Percentiles rank a stretch among this genome's conserved stretches.
These are phyloP conservation scores for Chirona hameri DNA, from an alignment of 2,888 invertebrate species.

Conservation along the genomic window DNA sequence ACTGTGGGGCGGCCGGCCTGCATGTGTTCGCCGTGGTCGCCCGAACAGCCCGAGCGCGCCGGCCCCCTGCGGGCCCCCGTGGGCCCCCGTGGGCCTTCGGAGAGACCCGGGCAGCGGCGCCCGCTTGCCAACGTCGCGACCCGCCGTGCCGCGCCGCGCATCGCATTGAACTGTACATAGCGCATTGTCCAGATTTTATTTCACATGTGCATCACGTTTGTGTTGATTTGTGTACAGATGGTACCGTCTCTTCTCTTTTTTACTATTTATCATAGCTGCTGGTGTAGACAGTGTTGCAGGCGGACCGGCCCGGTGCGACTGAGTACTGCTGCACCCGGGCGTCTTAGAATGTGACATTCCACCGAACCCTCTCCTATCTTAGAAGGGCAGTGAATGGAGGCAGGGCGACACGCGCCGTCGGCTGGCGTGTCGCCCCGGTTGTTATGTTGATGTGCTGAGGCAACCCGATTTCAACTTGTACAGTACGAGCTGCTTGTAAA, in stretches of 20 bases:
- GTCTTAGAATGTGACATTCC: constrained; percentile 27
- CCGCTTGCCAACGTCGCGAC: no score
- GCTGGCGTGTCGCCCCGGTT: not conserved
- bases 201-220: not conserved
- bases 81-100: not conserved
- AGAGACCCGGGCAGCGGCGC: no score
- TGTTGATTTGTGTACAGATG: constrained; percentile 22
- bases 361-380: not conserved
- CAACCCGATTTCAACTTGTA: not conserved
- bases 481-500: not conserved
- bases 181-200: constrained; percentile 12
- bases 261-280: constrained; percentile 14
- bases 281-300: not conserved
- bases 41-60: not conserved
- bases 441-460: not conserved
- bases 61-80: not conserved
- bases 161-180: constrained; percentile 1
- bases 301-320: not conserved
- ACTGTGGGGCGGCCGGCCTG: not conserved
- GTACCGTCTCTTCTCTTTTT: constrained; percentile 10
- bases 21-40: not conserved
- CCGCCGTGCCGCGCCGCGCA: not conserved
- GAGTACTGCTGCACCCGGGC: not conserved
- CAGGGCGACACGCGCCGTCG: not conserved
- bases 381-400: not conserved